Evolutionary conservation across 2,113 vertebrate species (phyloP).

Genomic region (rat (Rattus norvegicus)): DNA sequence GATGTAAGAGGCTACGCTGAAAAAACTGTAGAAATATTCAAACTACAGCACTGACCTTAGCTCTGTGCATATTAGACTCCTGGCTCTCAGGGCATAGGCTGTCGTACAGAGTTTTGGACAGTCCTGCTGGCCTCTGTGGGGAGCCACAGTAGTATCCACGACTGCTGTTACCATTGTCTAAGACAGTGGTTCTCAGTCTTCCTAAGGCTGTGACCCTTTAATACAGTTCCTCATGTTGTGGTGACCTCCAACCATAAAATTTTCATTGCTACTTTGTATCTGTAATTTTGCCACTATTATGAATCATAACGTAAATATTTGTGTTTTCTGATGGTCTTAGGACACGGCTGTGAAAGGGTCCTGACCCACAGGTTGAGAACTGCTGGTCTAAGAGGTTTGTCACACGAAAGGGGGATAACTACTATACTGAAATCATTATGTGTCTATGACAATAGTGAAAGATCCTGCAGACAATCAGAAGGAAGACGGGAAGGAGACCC

Average conservation of each 20-base stretch:
- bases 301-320: no score
- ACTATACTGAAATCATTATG: not conserved
- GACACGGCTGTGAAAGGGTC: not conserved
- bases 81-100: not conserved
- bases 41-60: not conserved
- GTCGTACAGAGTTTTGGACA: constrained; percentile 24
- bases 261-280: no score
- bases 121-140: not conserved
- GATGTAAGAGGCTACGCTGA: not conserved
- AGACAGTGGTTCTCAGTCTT: not conserved
- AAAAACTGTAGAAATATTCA: constrained; percentile 22
- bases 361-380: not conserved
- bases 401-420: not conserved
- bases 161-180: not conserved
- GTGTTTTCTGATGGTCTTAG: not conserved
- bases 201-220: not conserved
- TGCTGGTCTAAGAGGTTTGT: not conserved
- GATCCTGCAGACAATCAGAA: not conserved
- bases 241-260: not conserved
- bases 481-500: not conserved
- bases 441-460: constrained; percentile 38
- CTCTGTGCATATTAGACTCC: not conserved
- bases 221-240: not conserved
- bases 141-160: not conserved
- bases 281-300: no score